A percentile compares a stretch with the other conserved stretches of the same genome.
These are phyloP conservation scores for Gymnarchus niloticus DNA, from an alignment of 2,113 vertebrate genomes.

Conservation along the genomic window DNA sequence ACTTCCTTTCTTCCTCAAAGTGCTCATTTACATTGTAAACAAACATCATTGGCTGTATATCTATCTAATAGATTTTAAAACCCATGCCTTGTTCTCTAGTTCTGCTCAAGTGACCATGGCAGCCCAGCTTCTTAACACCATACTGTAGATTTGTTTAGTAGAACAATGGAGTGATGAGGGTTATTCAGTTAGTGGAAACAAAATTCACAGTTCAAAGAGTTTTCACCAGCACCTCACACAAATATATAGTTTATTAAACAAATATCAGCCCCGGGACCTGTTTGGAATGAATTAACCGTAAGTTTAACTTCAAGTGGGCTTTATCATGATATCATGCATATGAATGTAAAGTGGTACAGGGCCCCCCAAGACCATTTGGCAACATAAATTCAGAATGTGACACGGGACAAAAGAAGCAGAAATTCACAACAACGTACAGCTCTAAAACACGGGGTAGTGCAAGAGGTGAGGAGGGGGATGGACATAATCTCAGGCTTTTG, in stretches of 20 bases:
- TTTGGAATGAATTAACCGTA: no score
- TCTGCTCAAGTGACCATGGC: not conserved
- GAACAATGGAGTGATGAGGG: not conserved
- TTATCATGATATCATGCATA: no score
- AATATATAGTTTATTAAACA: not conserved
- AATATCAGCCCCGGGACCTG: not conserved
- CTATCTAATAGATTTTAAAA: slow-evolving; percentile 2
- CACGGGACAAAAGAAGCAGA: no score
- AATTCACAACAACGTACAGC: no score
- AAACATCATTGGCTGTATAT: not conserved
- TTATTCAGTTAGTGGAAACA: not conserved
- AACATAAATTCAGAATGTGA: no score
- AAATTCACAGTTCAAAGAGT: not conserved
- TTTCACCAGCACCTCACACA: not conserved
- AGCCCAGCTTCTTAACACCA: not conserved
- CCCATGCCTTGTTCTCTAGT: not conserved
- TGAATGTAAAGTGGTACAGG: no score
- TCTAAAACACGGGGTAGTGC: no score
- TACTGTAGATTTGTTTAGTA: not conserved
- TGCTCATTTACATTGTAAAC: slow-evolving; percentile 1
- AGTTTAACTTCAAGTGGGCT: no score
- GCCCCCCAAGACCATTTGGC: no score
- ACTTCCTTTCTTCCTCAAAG: not conserved
- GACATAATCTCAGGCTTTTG: no score
- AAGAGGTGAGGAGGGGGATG: no score